These are phyloP conservation scores for Spodoptera picta DNA, from an alignment of 2,888 invertebrate species.

Conservation along the genomic window DNA sequence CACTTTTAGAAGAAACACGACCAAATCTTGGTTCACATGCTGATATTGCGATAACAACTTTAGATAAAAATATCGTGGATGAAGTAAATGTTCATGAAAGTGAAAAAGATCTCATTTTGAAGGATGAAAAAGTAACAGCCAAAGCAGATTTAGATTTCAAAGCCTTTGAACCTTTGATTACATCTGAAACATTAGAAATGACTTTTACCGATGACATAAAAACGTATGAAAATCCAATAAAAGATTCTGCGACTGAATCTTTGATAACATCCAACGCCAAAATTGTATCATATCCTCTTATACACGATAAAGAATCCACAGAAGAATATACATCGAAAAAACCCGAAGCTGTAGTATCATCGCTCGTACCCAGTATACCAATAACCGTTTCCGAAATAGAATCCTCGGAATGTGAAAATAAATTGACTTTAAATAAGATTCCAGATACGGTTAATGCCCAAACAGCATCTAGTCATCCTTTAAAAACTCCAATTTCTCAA, in stretches of 20 bases:
- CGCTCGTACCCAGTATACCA: conserved; percentile 89
- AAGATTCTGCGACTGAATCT: conserved; percentile 76
- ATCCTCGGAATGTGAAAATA: conserved; percentile 90
- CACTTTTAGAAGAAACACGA: conserved; percentile 79
- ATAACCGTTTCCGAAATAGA: conserved; percentile 90
- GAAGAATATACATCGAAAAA: conserved; percentile 67
- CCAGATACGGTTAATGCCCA: conserved; percentile 66
- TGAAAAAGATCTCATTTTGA: conserved; percentile 87
- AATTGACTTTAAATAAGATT: conserved; percentile 75
- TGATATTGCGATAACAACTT: conserved; percentile 82
- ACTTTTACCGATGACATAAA: conserved; percentile 85
- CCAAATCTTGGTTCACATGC: conserved; percentile 80
- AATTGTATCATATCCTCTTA: conserved; percentile 88
- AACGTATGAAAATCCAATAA: conserved; percentile 82
- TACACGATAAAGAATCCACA: conserved; percentile 91
- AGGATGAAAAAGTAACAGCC: conserved; percentile 83
- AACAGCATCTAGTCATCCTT: conserved; percentile 69
- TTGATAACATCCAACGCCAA: conserved; percentile 90
- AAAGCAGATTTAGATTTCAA: conserved; percentile 89
- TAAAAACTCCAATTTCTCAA: conserved; percentile 80
- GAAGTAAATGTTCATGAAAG: conserved; percentile 91
- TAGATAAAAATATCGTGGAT: conserved; percentile 89
- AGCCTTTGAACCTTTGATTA: conserved; percentile 89
- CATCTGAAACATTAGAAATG: conserved; percentile 86
- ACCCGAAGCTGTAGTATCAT: conserved; percentile 77